phyloP scores from a whole-genome alignment of 2,113 vertebrate genomes.

The Archilochus colubris region DNA sequence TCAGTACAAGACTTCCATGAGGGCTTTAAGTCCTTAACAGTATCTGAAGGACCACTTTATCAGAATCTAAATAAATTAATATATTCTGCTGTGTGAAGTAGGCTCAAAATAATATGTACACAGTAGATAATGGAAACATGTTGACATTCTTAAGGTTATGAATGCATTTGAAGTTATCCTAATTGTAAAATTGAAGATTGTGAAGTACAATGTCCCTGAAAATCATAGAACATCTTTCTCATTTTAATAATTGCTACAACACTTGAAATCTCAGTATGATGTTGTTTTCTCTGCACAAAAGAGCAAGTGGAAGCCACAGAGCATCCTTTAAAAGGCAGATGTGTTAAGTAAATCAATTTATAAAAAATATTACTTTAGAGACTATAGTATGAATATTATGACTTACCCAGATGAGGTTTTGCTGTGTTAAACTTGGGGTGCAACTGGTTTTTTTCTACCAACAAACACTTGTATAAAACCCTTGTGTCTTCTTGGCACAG shows the following conservation, averaged over 20 bases:
- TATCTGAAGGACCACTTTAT: slow-evolving; percentile 74
- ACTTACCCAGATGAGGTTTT: not conserved
- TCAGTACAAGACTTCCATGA: slow-evolving; percentile 62
- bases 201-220: slow-evolving; percentile 80
- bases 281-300: slow-evolving; percentile 63
- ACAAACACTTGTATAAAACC: not conserved
- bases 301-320: slow-evolving; percentile 64
- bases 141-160: slow-evolving; percentile 81
- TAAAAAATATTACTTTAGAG: not conserved
- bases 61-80: slow-evolving; percentile 75
- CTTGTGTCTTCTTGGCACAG: not conserved
- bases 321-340: slow-evolving; percentile 72
- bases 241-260: slow-evolving; percentile 76
- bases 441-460: not conserved
- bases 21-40: slow-evolving; percentile 72
- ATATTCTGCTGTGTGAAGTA: slow-evolving; percentile 71
- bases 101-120: slow-evolving; percentile 77
- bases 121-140: slow-evolving; percentile 76
- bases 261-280: slow-evolving; percentile 77
- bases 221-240: slow-evolving; percentile 68
- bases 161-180: slow-evolving; percentile 74
- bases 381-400: not conserved
- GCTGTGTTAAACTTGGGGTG: not conserved
- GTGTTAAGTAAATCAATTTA: slow-evolving; percentile 72
- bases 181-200: slow-evolving; percentile 78